Base-by-base conservation (phyloP, 2,888 invertebrate species). In the Pilophorus perplexus region DNA sequence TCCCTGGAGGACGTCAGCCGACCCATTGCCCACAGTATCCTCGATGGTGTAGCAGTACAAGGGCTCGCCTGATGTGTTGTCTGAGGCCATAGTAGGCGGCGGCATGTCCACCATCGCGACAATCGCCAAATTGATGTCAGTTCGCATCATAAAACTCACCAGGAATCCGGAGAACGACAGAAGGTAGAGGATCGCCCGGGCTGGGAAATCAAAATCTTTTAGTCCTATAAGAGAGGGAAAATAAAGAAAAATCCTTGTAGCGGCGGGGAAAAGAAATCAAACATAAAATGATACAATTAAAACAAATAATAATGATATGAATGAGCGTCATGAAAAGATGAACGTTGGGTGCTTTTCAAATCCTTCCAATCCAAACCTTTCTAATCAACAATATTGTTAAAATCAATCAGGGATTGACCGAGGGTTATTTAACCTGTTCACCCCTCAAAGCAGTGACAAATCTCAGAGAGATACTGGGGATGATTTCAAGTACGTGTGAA, bases 91-190 rank as follows among this genome's bases (percentile, higher is more conserved):
- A 2, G 42, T 62, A 27, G 71, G 71, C 16, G 74, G 69, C 48
- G 74, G 73, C 54, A 75, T 71, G 70, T 75, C 78, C 67, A 82
- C 84, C 87, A 87, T 87, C 4, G 85, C 86, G 20, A 86, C 85
- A 70, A 87, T 82, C 1, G 86, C 84, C 71, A 87, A 79, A 75
- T 87, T 87, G 72, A 87, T 87, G 76, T 87, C 87, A 71, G 84
- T 86, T 55, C 87, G 79, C 87, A 87, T 87, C 86, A 87, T 87
- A 73, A 87, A 87, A 2, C 86, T 86, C 4, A 87, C 86, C 67
- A 87, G 78, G 74, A 87, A 87, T 52, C 87, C 87, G 27, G 85
- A 83, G 81, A 87, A 87, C 69, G 87, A 87, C 68, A 87, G 77
- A 74, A 87, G 80, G 76, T 87, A 87, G 25, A 87, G 78, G 33